Evolutionary conservation across 2,113 vertebrate genomes (phyloP).

Genomic region (Pluvialis apricaria): DNA sequence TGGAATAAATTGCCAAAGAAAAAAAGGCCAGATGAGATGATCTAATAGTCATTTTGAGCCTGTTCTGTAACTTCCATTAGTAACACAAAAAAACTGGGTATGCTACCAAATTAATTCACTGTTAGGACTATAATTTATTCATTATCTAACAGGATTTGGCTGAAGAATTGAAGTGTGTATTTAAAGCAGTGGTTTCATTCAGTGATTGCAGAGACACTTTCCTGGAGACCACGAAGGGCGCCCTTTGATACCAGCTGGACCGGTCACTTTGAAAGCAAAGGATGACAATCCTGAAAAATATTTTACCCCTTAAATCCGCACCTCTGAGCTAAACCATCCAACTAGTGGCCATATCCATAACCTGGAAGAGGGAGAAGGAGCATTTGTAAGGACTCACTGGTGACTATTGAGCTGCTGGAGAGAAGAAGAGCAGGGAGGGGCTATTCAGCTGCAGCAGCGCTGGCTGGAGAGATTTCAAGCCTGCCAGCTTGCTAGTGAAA

Average conservation of each 20-base stretch:
- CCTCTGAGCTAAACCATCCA: not conserved
- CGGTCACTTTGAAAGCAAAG: not conserved
- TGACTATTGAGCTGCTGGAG: not conserved
- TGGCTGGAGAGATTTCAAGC: not conserved
- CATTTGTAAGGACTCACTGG: accelerated
- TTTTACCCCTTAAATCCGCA: not conserved
- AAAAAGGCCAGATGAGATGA: not conserved
- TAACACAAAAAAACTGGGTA: not conserved
- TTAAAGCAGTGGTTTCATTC: not conserved
- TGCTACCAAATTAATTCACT: not conserved
- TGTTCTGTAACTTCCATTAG: not conserved
- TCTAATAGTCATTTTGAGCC: not conserved
- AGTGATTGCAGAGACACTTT: not conserved
- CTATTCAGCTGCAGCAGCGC: not conserved
- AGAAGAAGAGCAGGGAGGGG: not conserved
- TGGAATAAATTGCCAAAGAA: not conserved
- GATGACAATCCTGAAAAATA: not conserved
- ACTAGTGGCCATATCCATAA: not conserved
- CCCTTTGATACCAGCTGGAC: not conserved
- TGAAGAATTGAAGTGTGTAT: not conserved
- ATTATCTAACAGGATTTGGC: not conserved
- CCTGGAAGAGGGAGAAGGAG: not conserved
- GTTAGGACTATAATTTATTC: not conserved
- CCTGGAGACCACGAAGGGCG: not conserved
- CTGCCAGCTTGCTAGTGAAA: not conserved